Evolutionary conservation across 2,888 invertebrate species (phyloP), one percentile per base, ranked within the genome.

Genomic region (Epirrhoe tristata): DNA sequence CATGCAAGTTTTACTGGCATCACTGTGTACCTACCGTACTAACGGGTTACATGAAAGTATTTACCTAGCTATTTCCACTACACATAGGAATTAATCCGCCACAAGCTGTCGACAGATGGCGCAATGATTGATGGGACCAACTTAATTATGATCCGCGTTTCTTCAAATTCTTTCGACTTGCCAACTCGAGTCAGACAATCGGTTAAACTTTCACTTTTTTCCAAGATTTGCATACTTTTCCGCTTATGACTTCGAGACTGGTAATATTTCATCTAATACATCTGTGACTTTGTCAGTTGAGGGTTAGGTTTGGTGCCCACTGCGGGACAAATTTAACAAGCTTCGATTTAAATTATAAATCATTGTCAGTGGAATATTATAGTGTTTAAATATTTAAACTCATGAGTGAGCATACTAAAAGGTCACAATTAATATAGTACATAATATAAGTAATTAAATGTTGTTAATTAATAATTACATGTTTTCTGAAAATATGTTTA

Each of bases 121-220:
- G 86, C 81, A 58, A 82, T 90, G 90, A 90, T 90, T 88, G 90
- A 90, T 90, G 88, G 81, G 66, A 53, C 74, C 73, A 83, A 88
- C 88, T 86, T 88, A 85, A 90, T 90, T 90, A 88, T 88, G 86
- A 89, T 88, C 84, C 83, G 81, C 75, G 75, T 76, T 80, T 81
- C 78, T 79, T 78, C 73, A 78, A 82, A 80, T 79, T 79, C 77
- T 74, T 77, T 79, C 59, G 55, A 60, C 63, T 67, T 66, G 56
- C 64, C 59, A 58, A 69, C 64, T 71, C 65, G 6, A 48, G 58
- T 80, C 75, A 66, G 73, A 79, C 75, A 78, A 77, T 79, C 66
- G 66, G 66, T 59, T 73, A 68, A 67, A 72, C 62, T 66, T 65
- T 66, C 57, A 34, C 48, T 62, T 67, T 54, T 63, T 63, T 34